Evolutionary conservation across 2,888 invertebrate species (phyloP).

Genomic region (Melinopterus prodromus): DNA sequence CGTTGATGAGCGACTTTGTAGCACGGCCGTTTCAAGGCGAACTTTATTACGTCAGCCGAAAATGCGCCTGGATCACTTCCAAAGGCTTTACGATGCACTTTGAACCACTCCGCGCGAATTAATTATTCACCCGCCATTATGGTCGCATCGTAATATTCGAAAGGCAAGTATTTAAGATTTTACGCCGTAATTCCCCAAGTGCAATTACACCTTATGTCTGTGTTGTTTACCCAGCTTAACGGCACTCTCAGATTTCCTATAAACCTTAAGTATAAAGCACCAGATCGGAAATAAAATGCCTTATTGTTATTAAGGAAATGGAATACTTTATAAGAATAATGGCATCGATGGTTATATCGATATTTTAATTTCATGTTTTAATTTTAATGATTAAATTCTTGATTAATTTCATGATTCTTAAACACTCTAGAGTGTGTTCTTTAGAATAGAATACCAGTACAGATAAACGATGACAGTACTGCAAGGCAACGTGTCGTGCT

Average conservation of each 20-base stretch:
- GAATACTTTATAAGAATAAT: background rate
- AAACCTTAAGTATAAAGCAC: background rate
- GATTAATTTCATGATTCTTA: too few species aligned
- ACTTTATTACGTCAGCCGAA: background rate
- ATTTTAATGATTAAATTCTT: too few species aligned
- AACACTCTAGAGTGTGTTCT: too few species aligned
- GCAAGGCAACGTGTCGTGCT: too few species aligned
- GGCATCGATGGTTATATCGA: too few species aligned
- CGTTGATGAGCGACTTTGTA: background rate
- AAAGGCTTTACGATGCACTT: slow-evolving; percentile 19
- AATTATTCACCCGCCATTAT: slow-evolving; percentile 18
- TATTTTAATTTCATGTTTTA: too few species aligned
- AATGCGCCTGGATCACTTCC: slow-evolving; percentile 15
- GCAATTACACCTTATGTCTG: background rate
- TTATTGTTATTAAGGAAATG: background rate
- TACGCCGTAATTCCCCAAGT: background rate
- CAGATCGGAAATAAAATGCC: background rate
- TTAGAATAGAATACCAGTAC: too few species aligned
- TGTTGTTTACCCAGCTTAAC: background rate
- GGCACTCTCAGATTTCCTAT: background rate
- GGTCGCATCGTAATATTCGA: slow-evolving; percentile 10
- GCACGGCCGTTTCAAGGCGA: background rate
- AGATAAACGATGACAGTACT: too few species aligned
- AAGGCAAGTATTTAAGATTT: background rate
- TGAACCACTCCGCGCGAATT: slow-evolving; percentile 18